Evolutionary conservation across 2,797 vertebrate species (phyloP).

Genomic region (Basileuterus tristriatus): DNA sequence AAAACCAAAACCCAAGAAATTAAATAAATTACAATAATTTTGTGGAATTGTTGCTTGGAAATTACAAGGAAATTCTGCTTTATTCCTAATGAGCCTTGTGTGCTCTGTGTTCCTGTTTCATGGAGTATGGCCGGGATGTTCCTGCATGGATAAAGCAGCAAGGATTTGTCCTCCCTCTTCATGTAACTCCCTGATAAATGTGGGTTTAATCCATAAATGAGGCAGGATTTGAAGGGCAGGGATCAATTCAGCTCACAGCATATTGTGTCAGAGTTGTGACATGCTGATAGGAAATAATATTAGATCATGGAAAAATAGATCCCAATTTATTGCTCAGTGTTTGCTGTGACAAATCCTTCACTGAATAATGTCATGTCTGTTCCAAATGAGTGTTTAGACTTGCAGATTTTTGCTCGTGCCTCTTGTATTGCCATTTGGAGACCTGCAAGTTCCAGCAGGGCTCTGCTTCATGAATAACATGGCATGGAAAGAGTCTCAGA

Average conservation of each 20-base stretch:
- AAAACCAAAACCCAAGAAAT: background rate
- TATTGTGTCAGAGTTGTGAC: background rate
- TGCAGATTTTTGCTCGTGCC: slow-evolving; percentile 4
- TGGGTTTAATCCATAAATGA: background rate
- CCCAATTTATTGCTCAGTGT: background rate
- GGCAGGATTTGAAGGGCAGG: background rate
- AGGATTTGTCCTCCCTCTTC: background rate
- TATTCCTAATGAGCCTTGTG: background rate
- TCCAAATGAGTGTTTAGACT: slow-evolving; percentile 36
- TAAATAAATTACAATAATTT: background rate
- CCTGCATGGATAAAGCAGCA: background rate
- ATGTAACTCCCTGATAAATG: background rate
- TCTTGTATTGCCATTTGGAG: slow-evolving; percentile 33
- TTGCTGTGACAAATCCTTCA: background rate
- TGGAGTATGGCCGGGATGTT: background rate
- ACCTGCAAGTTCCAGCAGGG: slow-evolving; percentile 10
- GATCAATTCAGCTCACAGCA: background rate
- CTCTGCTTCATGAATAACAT: background rate
- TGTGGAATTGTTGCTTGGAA: background rate
- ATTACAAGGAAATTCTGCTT: background rate
- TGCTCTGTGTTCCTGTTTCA: background rate
- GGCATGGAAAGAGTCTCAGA: background rate
- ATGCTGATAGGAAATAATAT: background rate
- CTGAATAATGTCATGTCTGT: background rate
- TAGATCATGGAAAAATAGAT: slow-evolving; percentile 12